A percentile compares a stretch with the other conserved stretches of the same genome.
phyloP scores from a whole-genome alignment of 1,140 invertebrate species.

The Drosophila repleta region DNA sequence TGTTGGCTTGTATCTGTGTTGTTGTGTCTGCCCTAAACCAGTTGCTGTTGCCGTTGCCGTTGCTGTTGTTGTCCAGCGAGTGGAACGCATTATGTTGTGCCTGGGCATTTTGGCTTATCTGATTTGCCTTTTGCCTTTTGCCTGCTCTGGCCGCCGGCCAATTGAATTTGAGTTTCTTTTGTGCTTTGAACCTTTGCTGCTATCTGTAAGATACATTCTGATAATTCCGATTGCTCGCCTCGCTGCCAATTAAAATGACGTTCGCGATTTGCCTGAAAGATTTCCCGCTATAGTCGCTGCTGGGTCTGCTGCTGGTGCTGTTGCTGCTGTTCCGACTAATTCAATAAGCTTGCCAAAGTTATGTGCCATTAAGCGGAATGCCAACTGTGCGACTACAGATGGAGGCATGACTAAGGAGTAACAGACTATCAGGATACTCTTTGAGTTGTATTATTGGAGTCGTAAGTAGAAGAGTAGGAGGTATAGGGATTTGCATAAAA shows the following conservation, averaged over 20 bases:
- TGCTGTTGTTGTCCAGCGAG: slow-evolving; percentile 23
- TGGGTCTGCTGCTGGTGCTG: background rate
- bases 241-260: slow-evolving; percentile 74
- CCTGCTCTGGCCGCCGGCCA: slow-evolving; percentile 35
- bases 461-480: background rate
- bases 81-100: slow-evolving; percentile 56
- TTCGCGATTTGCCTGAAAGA: slow-evolving; percentile 52
- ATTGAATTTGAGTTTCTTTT: slow-evolving; percentile 60
- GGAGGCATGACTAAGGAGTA: background rate
- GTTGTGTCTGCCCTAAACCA: slow-evolving; percentile 32
- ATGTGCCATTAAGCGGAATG: slow-evolving; percentile 41
- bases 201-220: slow-evolving; percentile 43
- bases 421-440: background rate
- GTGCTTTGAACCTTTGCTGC: slow-evolving; percentile 50
- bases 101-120: slow-evolving; percentile 62
- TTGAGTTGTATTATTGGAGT: background rate
- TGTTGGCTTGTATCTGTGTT: background rate
- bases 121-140: slow-evolving; percentile 65
- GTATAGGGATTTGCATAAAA: too few relatives aligned
- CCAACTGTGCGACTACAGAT: slow-evolving; percentile 5
- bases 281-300: background rate
- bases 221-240: slow-evolving; percentile 64
- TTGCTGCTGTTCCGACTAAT: slow-evolving; percentile 47
- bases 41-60: slow-evolving; percentile 13
- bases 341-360: slow-evolving; percentile 63